Evolutionary conservation across 1,140 invertebrate genomes (phyloP).

Genomic region (Hesperophylax magnus): DNA sequence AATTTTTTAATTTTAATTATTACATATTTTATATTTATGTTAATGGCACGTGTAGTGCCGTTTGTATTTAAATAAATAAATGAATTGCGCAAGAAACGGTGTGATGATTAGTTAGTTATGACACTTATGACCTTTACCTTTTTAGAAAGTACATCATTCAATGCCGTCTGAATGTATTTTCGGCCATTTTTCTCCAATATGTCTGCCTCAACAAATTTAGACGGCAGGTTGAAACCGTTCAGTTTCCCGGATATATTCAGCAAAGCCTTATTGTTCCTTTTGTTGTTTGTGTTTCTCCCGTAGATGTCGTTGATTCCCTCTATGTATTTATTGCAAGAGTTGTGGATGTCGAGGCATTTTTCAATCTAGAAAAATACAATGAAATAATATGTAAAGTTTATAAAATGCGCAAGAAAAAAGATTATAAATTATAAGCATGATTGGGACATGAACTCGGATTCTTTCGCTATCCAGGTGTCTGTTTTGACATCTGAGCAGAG

Average conservation of each 20-base stretch:
- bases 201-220: constrained; percentile 37
- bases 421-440: too few relatives aligned
- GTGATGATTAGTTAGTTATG: too few relatives aligned
- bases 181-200: constrained; percentile 42
- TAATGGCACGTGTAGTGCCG: too few relatives aligned
- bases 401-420: too few relatives aligned
- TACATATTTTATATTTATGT: too few relatives aligned
- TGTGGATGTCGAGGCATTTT: constrained; percentile 33
- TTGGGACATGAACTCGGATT: too few relatives aligned
- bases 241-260: constrained; percentile 40
- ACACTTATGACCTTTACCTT: constrained; percentile 16
- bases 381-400: not conserved
- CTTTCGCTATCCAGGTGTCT: too few relatives aligned
- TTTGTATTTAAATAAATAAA: too few relatives aligned
- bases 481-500: too few relatives aligned
- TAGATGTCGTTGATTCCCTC: constrained; percentile 18
- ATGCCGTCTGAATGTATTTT: constrained; percentile 40
- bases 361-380: constrained; percentile 39
- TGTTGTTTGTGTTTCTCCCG: not conserved
- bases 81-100: too few relatives aligned
- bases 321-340: constrained; percentile 30
- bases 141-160: constrained; percentile 47
- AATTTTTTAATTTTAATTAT: too few relatives aligned
- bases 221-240: constrained; percentile 34
- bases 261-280: constrained; percentile 33